Percentiles rank a stretch among this genome's conserved stretches.
Evolutionary conservation across 2,888 invertebrate genomes (phyloP).

Genomic region (Tholera decimalis): DNA sequence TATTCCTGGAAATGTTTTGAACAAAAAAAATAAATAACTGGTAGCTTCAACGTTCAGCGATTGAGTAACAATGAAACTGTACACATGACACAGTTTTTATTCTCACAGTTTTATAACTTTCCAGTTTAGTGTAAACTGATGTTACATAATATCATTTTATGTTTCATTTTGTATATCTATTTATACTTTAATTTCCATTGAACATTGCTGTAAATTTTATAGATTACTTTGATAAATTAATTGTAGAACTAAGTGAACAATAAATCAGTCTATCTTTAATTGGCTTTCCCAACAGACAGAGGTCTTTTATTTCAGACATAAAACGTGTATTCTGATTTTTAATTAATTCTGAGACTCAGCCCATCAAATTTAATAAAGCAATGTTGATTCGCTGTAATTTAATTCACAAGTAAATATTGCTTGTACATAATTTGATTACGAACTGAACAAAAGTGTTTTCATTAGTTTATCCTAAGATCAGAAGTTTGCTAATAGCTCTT

Average conservation of each 20-base stretch:
- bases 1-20: slow-evolving; percentile 23
- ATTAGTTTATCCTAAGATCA: slow-evolving; percentile 55
- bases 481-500: slow-evolving; percentile 60
- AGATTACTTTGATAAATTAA: neutral
- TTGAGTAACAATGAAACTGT: neutral
- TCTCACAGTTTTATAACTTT: neutral
- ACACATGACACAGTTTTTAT: neutral
- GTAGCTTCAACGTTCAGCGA: slow-evolving; percentile 19
- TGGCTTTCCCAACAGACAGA: slow-evolving; percentile 1
- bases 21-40: slow-evolving; percentile 3
- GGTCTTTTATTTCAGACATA: slow-evolving; percentile 38
- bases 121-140: neutral
- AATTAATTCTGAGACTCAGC: slow-evolving; percentile 59
- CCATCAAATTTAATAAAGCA: slow-evolving; percentile 58
- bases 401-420: slow-evolving; percentile 67
- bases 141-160: neutral
- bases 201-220: neutral
- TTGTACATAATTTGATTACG: slow-evolving; percentile 66
- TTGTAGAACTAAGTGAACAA: neutral
- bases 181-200: neutral
- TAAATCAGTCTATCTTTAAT: slow-evolving; percentile 11
- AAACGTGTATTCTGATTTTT: slow-evolving; percentile 51
- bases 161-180: neutral
- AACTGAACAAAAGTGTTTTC: slow-evolving; percentile 63
- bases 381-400: slow-evolving; percentile 58